A percentile compares a stretch with the other conserved stretches of the same genome.
Conservation (phyloP, 2,113 vertebrate genomes). For the Columbina picui region DNA sequence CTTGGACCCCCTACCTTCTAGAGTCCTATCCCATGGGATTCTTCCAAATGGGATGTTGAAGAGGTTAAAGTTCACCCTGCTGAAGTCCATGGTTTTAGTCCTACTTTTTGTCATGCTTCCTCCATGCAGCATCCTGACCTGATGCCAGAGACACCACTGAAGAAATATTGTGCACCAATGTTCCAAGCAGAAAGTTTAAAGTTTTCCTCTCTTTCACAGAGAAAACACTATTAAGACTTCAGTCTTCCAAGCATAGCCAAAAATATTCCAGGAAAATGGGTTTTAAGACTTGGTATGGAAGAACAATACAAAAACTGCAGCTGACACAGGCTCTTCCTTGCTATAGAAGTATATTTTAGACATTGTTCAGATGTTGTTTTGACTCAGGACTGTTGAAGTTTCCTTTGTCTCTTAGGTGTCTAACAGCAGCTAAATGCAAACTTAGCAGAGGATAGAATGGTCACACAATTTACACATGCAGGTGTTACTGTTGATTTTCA, state of each 20-base stretch:
- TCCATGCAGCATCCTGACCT: no score
- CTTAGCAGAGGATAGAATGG: rapidly evolving
- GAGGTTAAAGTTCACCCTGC: no score
- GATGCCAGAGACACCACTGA: background rate
- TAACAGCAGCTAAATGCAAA: background rate
- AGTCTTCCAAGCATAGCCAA: background rate
- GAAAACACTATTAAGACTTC: background rate
- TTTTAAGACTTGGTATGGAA: background rate
- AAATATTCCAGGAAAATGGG: background rate
- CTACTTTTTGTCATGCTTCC: no score
- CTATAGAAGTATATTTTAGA: background rate
- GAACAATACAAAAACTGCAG: background rate
- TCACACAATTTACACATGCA: background rate
- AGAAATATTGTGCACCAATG: background rate
- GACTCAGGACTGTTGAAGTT: background rate
- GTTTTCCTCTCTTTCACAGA: background rate
- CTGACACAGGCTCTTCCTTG: background rate
- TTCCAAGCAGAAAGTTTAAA: background rate
- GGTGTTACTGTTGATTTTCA: background rate
- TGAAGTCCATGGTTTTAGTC: no score
- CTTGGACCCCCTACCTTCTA: no score
- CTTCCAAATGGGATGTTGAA: no score
- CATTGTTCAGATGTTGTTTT: background rate
- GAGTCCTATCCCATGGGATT: no score
- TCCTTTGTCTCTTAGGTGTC: background rate